Base-by-base conservation (phyloP, 2,797 vertebrate genomes). In the Benthosema pterotum region DNA sequence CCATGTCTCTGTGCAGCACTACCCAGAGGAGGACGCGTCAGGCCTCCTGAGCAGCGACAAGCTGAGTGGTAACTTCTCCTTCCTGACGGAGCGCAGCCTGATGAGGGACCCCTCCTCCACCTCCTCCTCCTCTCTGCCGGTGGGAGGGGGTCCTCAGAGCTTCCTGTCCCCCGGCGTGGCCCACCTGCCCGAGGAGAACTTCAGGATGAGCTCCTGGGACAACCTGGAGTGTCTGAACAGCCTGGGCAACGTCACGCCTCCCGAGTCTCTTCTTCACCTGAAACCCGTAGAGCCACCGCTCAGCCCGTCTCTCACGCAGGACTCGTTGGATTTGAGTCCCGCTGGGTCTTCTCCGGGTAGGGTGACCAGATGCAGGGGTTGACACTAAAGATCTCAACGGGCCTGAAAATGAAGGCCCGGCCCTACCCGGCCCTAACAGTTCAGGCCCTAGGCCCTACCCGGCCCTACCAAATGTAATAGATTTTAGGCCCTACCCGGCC, bases 1-100 rank as follows among this genome's bases (percentile, higher is more conserved):
- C n/a, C n/a, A n/a, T n/a, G n/a, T n/a, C n/a, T n/a, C n/a, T n/a
- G 67, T 75, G n/a, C 83, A 79, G 47, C 84, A 67, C 67, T 79
- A 84, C 42, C 65, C 81, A 51, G 74, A 79, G 55, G 68, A 74
- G 47, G 80, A 80, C 53, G 55, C 78, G 56, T 88, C 67, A 56
- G 83, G 80, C 58, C 52, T 91, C 74, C 74, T 93, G 74, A 94
- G 86, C 74, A 76, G 83, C 51, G 94, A 95, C 69, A 94, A 95
- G 77, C 87, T 97, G 13, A 75, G 88, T 2, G 94, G 94, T 63
- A 98, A 98, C 82, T 98, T 94, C 71, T 46, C 93, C 60, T 97
- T 97, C 85, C 95, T 98, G 71, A 94, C 90, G 78, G 95, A 98
- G 65, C 96, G 92, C 38, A 93, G 87, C 60, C 85, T 99, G 14